Conservation (phyloP, 2,888 invertebrate species). For the Pantelozetes paolii region DNA sequence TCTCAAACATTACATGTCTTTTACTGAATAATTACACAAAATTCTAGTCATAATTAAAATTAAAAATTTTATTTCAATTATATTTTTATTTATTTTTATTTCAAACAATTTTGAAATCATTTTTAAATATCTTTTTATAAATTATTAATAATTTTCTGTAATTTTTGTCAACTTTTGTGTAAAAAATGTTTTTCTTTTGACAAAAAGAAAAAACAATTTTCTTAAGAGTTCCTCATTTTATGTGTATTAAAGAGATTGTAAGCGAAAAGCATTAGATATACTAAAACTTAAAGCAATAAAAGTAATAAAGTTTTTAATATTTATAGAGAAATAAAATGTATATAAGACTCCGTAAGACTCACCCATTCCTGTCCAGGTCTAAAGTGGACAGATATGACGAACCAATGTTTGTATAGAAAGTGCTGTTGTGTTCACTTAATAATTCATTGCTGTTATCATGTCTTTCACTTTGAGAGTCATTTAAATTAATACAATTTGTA, state of each 20-base stretch:
- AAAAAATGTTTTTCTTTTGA: background rate
- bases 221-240: conserved; percentile 5
- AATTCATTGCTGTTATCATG: background rate
- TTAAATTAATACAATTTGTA: background rate
- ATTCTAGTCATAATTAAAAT: background rate
- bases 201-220: background rate
- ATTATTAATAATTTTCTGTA: background rate
- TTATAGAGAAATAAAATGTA: background rate
- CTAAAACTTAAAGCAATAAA: no score
- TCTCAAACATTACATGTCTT: conserved; percentile 13
- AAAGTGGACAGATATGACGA: conserved; percentile 3
- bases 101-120: no score
- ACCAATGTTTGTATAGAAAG: conserved; percentile 13
- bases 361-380: conserved; percentile 30
- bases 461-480: background rate
- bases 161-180: background rate
- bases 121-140: no score
- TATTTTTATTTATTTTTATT: no score
- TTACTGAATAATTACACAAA: background rate
- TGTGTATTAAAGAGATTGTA: conserved; percentile 3
- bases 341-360: background rate
- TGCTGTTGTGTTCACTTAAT: background rate
- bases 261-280: background rate
- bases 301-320: conserved; percentile 6
- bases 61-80: no score